These are phyloP conservation scores for Calephelis nemesis DNA, from an alignment of 1,140 invertebrate species.

Conservation along the genomic window DNA sequence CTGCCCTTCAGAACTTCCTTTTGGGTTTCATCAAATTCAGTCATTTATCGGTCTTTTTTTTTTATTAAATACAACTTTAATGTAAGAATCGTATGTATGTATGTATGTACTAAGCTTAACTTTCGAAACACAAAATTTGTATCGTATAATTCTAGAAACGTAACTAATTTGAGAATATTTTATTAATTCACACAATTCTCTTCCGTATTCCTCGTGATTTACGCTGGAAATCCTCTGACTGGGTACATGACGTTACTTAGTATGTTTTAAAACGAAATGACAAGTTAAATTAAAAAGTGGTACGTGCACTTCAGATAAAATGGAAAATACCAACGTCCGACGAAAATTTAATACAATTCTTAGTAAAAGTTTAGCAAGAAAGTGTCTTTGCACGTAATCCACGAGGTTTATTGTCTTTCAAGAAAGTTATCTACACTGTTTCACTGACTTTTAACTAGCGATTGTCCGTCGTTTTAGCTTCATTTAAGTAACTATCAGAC, in stretches of 20 bases:
- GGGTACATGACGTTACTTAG: neutral
- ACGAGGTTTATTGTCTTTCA: neutral
- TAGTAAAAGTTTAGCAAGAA: slow-evolving; percentile 1
- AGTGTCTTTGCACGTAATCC: neutral
- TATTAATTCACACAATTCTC: slow-evolving; percentile 7
- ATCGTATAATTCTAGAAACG: slow-evolving; percentile 15
- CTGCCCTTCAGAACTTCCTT: no score
- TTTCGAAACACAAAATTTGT: slow-evolving; percentile 7
- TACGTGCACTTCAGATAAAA: slow-evolving; percentile 17
- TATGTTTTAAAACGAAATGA: slow-evolving; percentile 16
- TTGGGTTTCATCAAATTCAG: no score
- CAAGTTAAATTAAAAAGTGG: slow-evolving; percentile 17
- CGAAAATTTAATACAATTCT: slow-evolving; percentile 15
- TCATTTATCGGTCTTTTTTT: no score
- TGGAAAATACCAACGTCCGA: slow-evolving; percentile 13
- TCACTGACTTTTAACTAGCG: neutral
- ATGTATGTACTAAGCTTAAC: neutral
- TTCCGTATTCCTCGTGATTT: neutral
- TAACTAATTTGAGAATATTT: slow-evolving; percentile 12
- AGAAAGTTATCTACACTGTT: neutral
- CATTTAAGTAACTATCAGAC: no score
- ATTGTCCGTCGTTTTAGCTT: no score
- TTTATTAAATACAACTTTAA: no score
- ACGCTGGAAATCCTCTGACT: neutral
- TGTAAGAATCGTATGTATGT: neutral